Percentiles rank a stretch among this genome's conserved stretches.
These are phyloP conservation scores for Trachurus trachurus DNA, from an alignment of 2,797 vertebrate species.

Conservation along the genomic window DNA sequence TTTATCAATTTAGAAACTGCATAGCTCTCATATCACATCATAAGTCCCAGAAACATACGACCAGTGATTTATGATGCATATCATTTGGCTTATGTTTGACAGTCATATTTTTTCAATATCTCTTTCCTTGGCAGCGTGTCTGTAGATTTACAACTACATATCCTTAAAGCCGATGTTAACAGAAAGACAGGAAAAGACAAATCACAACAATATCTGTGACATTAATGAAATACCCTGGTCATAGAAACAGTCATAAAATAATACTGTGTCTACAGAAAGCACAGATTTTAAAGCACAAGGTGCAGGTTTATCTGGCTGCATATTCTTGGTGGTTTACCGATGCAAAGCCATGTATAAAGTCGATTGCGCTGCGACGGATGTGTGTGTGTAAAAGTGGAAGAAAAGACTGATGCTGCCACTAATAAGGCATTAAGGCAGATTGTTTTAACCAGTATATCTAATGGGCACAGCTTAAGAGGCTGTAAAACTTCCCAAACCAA, in stretches of 20 bases:
- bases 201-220: neutral
- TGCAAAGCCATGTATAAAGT: neutral
- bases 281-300: neutral
- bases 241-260: neutral
- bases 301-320: neutral
- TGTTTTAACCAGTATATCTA: neutral
- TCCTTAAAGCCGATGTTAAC: neutral
- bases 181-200: neutral
- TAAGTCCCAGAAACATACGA: neutral
- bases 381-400: neutral
- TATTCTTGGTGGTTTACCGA: neutral
- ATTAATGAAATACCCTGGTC: neutral
- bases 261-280: neutral
- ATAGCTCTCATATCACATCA: neutral
- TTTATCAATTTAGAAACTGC: neutral
- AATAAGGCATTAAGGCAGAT: constrained; percentile 17
- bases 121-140: neutral
- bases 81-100: neutral
- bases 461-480: neutral
- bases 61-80: neutral
- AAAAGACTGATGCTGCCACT: constrained; percentile 1
- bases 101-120: neutral
- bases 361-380: neutral
- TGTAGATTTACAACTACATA: neutral
- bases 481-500: constrained; percentile 5